Conservation (phyloP, 2,888 invertebrate genomes). For the Spodoptera littoralis region DNA sequence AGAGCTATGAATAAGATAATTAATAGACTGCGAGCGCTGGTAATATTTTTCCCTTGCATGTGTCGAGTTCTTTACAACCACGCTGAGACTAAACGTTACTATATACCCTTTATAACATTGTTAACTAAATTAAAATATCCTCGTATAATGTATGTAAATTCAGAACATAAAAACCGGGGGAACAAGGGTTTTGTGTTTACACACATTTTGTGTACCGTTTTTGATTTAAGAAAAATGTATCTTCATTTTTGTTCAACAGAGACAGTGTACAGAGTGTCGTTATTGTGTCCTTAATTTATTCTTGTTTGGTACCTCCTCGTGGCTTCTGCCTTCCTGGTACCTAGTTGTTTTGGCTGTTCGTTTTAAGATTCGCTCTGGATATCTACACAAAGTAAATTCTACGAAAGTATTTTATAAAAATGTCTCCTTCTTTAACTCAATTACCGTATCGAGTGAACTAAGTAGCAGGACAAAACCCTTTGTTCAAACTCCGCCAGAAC, state of each 20-base stretch:
- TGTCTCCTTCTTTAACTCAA: background rate
- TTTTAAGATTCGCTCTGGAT: too few species aligned
- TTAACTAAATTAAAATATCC: slow-evolving; percentile 59
- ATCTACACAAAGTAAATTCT: background rate
- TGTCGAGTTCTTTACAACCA: slow-evolving; percentile 45
- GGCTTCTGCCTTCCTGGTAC: too few species aligned
- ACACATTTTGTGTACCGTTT: slow-evolving; percentile 37
- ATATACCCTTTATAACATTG: slow-evolving; percentile 52
- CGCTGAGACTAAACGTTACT: slow-evolving; percentile 34
- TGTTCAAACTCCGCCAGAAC: slow-evolving; percentile 4
- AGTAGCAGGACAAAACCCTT: slow-evolving; percentile 18
- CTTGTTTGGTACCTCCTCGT: too few species aligned
- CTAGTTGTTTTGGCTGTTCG: too few species aligned
- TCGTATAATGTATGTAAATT: slow-evolving; percentile 57
- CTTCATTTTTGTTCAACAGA: slow-evolving; percentile 32
- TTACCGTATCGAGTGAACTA: slow-evolving; percentile 6
- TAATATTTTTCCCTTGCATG: slow-evolving; percentile 37
- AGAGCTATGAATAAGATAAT: slow-evolving; percentile 46
- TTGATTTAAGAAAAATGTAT: slow-evolving; percentile 40
- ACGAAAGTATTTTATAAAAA: background rate
- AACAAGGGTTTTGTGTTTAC: slow-evolving; percentile 50
- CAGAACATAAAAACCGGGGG: slow-evolving; percentile 50
- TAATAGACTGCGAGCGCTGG: slow-evolving; percentile 32
- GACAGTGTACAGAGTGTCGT: too few species aligned
- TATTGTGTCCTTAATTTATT: too few species aligned